phyloP scores from a whole-genome alignment of 2,888 invertebrate genomes.

The Nomada fucata region DNA sequence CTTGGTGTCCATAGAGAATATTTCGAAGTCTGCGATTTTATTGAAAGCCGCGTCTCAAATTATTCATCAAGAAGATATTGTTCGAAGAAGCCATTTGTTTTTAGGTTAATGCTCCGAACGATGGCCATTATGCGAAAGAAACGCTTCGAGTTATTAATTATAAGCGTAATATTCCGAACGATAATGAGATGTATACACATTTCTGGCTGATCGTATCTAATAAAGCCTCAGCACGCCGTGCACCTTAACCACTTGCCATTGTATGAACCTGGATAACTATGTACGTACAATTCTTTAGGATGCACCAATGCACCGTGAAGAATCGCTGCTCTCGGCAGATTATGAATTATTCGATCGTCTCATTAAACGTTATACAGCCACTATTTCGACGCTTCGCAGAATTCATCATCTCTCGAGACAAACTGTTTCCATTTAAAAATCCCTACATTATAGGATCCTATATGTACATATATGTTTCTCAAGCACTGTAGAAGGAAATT shows the following conservation, averaged over 20 bases:
- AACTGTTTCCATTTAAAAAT: neutral
- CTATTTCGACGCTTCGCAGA: constrained; percentile 5
- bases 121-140: neutral
- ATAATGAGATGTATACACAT: constrained; percentile 21
- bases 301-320: constrained; percentile 25
- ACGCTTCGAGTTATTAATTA: constrained; percentile 15
- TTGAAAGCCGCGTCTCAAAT: neutral
- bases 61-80: neutral
- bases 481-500: neutral
- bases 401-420: neutral
- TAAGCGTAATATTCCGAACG: neutral
- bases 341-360: constrained; percentile 47
- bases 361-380: constrained; percentile 10
- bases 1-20: too few relatives aligned
- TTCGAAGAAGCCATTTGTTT: neutral
- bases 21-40: neutral
- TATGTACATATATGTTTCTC: neutral
- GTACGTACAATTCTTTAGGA: constrained; percentile 31
- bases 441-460: too few relatives aligned
- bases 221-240: constrained; percentile 26
- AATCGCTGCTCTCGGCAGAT: constrained; percentile 8
- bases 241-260: constrained; percentile 27
- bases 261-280: constrained; percentile 53
- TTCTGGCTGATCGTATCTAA: constrained; percentile 35
- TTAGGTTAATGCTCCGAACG: neutral